Evolutionary conservation across 2,113 vertebrate species (phyloP), one percentile per base, ranked within the genome.

Genomic region (Myotis lucifugus): DNA sequence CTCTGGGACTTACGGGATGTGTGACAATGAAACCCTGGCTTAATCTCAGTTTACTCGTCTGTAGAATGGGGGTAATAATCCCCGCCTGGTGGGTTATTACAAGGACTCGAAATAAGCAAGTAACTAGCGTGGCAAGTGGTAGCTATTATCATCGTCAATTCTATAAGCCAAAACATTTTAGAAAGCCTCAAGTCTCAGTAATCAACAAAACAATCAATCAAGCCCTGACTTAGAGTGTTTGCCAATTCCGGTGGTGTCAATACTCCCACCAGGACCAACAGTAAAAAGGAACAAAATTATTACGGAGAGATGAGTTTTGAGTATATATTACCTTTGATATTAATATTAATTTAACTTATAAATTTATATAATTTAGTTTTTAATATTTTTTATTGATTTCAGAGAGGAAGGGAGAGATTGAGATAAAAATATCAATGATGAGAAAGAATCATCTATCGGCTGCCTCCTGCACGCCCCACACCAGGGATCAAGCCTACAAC

Each of bases 301-400:
- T 42, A 90, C 48, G 12, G n/a, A 90, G 29, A 40, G 17, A 52
- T 54, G 17, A 74, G 25, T 70, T 93, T 59, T 90, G 25, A 92
- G 23, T 85, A 69, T 56, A 76, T 54, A 59, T 10, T 79, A 72
- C 21, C 25, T 72, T 74, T 87, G 6, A 25, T 64, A 69, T 79
- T 77, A 69, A 66, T 81, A 78, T 67, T 76, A 4, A 56, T 87
- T 85, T 59, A 85, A 56, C 29, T 40, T 89, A 3, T 70, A 69
- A 84, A 59, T 37, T 87, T 84, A 64, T 50, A 37, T 59, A 91
- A 85, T n/a, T 82, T 73, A 46, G 82, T 56, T 90, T 81, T 93
- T 61, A 61, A 61, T 61, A 27, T 27, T n/a, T 61, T 61, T 61
- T 11, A 61, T 61, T 61, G 56, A 25, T 27, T 61, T 61, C 59